These are phyloP conservation scores for Melolontha melolontha DNA, from an alignment of 2,888 invertebrate genomes.

Conservation along the genomic window DNA sequence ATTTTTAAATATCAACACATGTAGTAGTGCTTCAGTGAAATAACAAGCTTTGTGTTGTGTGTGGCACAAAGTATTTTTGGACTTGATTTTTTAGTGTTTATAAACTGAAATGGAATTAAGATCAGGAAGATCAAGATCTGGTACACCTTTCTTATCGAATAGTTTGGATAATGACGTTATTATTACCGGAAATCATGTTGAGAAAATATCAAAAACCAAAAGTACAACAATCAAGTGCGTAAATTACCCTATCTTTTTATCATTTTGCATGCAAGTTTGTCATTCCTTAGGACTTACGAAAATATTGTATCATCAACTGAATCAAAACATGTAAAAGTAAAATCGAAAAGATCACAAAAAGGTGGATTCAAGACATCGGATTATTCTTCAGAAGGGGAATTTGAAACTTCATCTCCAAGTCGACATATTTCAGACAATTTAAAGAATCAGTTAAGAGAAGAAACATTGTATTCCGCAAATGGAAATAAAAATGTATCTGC, in stretches of 20 bases:
- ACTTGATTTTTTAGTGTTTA: slow-evolving; percentile 16
- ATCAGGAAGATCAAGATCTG: slow-evolving; percentile 76
- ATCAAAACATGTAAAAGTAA: slow-evolving; percentile 43
- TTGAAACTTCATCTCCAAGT: slow-evolving; percentile 67
- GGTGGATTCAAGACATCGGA: slow-evolving; percentile 69
- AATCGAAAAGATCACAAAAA: slow-evolving; percentile 53
- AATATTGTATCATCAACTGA: slow-evolving; percentile 12
- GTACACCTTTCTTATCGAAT: slow-evolving; percentile 74
- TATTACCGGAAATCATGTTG: slow-evolving; percentile 60
- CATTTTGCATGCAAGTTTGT: slow-evolving; percentile 39
- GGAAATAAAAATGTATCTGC: slow-evolving; percentile 73
- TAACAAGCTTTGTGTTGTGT: slow-evolving; percentile 37
- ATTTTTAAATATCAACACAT: slow-evolving; percentile 35
- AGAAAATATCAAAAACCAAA: slow-evolving; percentile 47
- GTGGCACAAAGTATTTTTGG: slow-evolving; percentile 26
- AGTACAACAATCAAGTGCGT: slow-evolving; percentile 66
- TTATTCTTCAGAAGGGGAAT: slow-evolving; percentile 73
- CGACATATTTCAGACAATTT: slow-evolving; percentile 65
- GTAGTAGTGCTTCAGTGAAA: slow-evolving; percentile 25
- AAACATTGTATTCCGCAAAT: slow-evolving; percentile 68
- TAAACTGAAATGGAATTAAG: slow-evolving; percentile 67
- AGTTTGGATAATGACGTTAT: slow-evolving; percentile 71
- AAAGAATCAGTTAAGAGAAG: slow-evolving; percentile 64
- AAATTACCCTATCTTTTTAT: slow-evolving; percentile 39
- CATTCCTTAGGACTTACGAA: slow-evolving; percentile 32